Evolutionary conservation across 1,140 invertebrate species (phyloP), one percentile per base, ranked within the genome.

Genomic region (Zaprionus kolodkinae): DNA sequence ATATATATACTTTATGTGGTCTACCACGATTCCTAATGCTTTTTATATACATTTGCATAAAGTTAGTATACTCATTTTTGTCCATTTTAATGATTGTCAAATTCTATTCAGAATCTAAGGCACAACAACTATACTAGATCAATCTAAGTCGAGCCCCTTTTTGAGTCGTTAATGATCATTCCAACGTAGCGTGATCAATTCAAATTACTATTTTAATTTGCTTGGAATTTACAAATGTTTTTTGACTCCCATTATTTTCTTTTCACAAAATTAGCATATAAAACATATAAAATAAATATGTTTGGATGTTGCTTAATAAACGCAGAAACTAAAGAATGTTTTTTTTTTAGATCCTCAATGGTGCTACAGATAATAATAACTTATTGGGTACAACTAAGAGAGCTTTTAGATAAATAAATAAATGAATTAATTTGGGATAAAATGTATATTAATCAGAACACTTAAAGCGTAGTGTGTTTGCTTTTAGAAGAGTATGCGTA

Each of bases 81-180:
- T 0, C 27, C 27, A 30, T 30, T 30, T 30, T 30, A 30, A 5
- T 30, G 27, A 6, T 30, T 3, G 17, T 5, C 10, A 25, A 21
- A 50, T 50, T 11, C 11, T 25, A 50, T 50, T 17, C 17, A 50
- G 7, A 30, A 30, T 33, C 25, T 33, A 55, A 13, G 6, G 50
- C 17, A 52, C 25, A 52, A 55, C 27, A 55, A 55, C 27, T 13
- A 54, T 21, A 13, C 9, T 25, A 21, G 25, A 11, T 12, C 25
- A 54, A 27, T 25, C 12, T 21, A 25, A 13, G 27, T 30, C 52
- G 27, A 55, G 52, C 52, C 52, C 12, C 52, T 55, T 55, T 55
- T 55, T 55, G 45, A 21, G 4, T 55, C 27, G 12, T 30, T 55
- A n/a, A 55, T 55, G 21, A 55, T 55, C 27, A 55, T 33, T 50